Base-by-base conservation (phyloP, 2,113 vertebrate species). In the Mandrillus leucophaeus region DNA sequence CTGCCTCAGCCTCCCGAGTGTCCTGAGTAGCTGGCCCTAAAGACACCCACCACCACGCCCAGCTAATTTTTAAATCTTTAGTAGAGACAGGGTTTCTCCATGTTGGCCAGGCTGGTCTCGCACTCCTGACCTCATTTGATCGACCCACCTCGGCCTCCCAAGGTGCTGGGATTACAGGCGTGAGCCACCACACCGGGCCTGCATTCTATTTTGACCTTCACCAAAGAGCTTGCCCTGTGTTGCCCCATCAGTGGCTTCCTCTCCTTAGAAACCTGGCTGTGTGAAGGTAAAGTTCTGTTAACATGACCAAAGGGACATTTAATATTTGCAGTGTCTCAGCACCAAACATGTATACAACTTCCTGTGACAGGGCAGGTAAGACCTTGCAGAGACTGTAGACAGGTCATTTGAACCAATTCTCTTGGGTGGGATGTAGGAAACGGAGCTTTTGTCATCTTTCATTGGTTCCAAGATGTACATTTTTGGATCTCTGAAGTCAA, bases 171-270 rank as follows among this genome's bases (percentile, higher is more conserved):
- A 64, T 64, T 30, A 64, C 61, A 64, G 61, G 61, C 5, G 2
- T 32, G 61, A 64, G 27, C 61, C 61, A 64, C 61, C 0, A 13
- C 2, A 6, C 27, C 0, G 5, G 61, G 61, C 12, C 61, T 91
- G 59, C 52, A 55, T 93, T 93, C 96, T 93, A 96, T 93, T 93
- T 94, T 3, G 9, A 84, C 2, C 18, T 75, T 88, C 78, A 82
- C 23, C 43, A 23, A 80, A 52, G 48, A 85, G 52, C 78, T 78
- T 66, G 48, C 59, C 59, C 23, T 35, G 52, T 20, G 6, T 82
- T 57, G 23, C n/a, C 96, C 57, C 38, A 0, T 2, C 0, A 1
- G 61, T 40, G 22, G 45, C 64, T 85, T 95, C n/a, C 40, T 81
- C 59, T 80, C 66, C 66, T 72, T 35, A 61, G 76, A 95, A 90